Percentiles rank a stretch among this genome's conserved stretches.
Evolutionary conservation across 2,797 vertebrate genomes (phyloP).

Genomic region (Odontamblyopus lacepedii): DNA sequence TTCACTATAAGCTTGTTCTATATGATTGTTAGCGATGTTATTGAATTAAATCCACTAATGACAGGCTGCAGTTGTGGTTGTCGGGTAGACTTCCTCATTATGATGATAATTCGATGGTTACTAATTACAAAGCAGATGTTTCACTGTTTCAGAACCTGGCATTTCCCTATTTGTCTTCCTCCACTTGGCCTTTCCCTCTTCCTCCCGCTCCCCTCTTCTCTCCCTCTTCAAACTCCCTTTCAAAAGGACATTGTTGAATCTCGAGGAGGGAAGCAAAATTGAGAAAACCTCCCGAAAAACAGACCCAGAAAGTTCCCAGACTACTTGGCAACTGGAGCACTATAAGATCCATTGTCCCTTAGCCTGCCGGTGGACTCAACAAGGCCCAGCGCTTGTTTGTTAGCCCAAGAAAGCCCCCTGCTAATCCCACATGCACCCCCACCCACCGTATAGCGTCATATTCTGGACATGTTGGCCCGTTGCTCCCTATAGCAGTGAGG

Average conservation of each 20-base stretch:
- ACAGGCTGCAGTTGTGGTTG: constrained; percentile 35
- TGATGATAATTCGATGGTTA: constrained; percentile 76
- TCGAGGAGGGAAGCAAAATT: constrained; percentile 38
- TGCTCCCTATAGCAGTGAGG: constrained; percentile 27
- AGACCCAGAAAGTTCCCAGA: constrained; percentile 71
- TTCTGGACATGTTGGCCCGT: constrained; percentile 38
- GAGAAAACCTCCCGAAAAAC: constrained; percentile 66
- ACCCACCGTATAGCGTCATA: constrained; percentile 34
- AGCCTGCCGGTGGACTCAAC: constrained; percentile 46
- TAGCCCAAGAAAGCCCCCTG: constrained; percentile 41
- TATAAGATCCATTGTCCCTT: constrained; percentile 65
- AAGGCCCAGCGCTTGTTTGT: constrained; percentile 56
- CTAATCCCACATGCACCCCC: constrained; percentile 4
- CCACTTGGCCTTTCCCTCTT: constrained; percentile 14
- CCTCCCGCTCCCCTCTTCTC: constrained; percentile 14
- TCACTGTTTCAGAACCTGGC: constrained; percentile 9
- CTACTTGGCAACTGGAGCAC: constrained; percentile 65
- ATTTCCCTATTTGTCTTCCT: constrained; percentile 14
- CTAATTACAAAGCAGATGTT: constrained; percentile 77
- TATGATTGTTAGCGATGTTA: constrained; percentile 45
- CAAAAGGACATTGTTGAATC: constrained; percentile 65
- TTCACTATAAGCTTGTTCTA: neutral
- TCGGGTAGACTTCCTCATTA: constrained; percentile 46
- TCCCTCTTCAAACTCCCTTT: constrained; percentile 46
- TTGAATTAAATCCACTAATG: constrained; percentile 62